phyloP scores from a whole-genome alignment of 2,888 invertebrate genomes.

The Euplagia quadripunctaria region DNA sequence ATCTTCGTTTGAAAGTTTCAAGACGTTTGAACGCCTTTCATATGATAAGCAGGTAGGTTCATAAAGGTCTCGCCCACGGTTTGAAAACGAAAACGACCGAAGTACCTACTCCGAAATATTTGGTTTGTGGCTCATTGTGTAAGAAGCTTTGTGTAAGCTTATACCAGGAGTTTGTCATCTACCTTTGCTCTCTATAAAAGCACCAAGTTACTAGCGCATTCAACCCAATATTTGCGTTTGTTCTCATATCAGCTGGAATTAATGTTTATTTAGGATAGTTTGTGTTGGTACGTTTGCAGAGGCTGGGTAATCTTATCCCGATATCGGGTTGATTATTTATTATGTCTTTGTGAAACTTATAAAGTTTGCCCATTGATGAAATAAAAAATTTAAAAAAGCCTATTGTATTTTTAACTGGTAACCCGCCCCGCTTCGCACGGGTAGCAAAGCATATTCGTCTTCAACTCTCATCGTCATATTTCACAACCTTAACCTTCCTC shows the following conservation, averaged over 20 bases:
- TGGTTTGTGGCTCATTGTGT: conserved; percentile 60
- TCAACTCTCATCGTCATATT: too few species aligned
- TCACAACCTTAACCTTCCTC: too few species aligned
- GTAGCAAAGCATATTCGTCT: not conserved
- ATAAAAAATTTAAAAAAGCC: not conserved
- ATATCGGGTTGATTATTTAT: not conserved
- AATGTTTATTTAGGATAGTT: conserved; percentile 51
- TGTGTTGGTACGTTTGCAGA: conserved; percentile 11
- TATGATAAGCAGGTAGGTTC: conserved; percentile 55
- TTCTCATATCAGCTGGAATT: conserved; percentile 42
- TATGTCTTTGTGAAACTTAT: too few species aligned
- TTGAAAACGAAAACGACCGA: conserved; percentile 13
- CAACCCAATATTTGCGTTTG: conserved; percentile 43
- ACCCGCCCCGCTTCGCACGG: too few species aligned
- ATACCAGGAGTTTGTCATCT: conserved; percentile 46
- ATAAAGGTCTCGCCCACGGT: conserved; percentile 73
- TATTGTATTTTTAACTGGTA: not conserved
- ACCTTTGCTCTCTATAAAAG: conserved; percentile 49
- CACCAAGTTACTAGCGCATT: conserved; percentile 43
- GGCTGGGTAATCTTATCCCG: conserved; percentile 13
- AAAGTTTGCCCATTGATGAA: not conserved
- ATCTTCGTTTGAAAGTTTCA: conserved; percentile 38
- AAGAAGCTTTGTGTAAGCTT: conserved; percentile 68
- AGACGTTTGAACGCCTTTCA: conserved; percentile 42
- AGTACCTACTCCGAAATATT: conserved; percentile 53